Evolutionary conservation across 2,888 invertebrate species (phyloP).

Genomic region (Agrochola lychnidis): DNA sequence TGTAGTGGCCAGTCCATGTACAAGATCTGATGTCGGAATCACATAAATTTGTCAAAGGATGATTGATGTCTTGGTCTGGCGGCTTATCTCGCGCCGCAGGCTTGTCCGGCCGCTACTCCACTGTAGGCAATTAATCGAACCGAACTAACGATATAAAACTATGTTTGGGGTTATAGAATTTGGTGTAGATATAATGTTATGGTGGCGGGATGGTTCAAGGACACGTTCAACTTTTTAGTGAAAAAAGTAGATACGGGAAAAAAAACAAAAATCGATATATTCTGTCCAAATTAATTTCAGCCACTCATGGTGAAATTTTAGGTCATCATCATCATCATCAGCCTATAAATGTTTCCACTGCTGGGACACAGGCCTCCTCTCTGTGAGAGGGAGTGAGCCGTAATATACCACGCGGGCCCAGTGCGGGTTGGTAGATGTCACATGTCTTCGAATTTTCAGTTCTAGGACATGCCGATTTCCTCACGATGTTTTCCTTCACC

Average conservation of each 20-base stretch:
- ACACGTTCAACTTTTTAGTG: neutral
- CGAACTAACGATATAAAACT: slow-evolving; percentile 35
- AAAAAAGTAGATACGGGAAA: neutral
- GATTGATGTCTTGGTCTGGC: slow-evolving; percentile 74
- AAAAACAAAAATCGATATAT: neutral
- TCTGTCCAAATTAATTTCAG: neutral
- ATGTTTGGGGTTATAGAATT: neutral
- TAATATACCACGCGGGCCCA: no score
- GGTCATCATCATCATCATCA: no score
- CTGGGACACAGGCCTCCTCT: no score
- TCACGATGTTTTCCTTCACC: no score
- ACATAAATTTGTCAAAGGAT: slow-evolving; percentile 80
- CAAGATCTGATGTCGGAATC: slow-evolving; percentile 70
- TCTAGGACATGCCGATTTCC: no score
- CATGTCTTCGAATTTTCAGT: no score
- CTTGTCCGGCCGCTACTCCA: slow-evolving; percentile 55
- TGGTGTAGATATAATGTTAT: neutral
- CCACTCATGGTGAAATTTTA: no score
- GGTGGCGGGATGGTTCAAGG: neutral
- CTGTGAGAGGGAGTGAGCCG: no score
- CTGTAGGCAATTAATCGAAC: slow-evolving; percentile 67
- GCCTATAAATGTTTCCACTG: no score
- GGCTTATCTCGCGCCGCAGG: slow-evolving; percentile 76
- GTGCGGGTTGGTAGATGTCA: no score
- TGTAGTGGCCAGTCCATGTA: slow-evolving; percentile 42